Conservation (phyloP, 2,888 invertebrate species). For the Meganola albula region DNA sequence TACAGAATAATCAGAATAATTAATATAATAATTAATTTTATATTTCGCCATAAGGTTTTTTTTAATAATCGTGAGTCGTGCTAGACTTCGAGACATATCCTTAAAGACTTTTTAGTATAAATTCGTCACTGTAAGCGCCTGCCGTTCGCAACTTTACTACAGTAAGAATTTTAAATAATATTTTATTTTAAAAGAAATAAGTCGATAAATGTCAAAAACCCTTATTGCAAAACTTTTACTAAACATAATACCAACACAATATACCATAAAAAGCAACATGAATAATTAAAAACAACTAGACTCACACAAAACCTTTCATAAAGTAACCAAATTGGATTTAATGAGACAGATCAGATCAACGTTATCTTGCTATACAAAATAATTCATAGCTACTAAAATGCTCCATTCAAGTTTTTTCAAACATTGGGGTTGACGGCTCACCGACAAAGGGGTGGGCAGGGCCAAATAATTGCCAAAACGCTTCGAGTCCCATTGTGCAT, state of each 20-base stretch:
- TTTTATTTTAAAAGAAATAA: no score
- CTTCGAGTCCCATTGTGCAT: conserved; percentile 73
- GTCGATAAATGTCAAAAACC: no score
- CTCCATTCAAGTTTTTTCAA: conserved; percentile 61
- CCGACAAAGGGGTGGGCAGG: conserved; percentile 75
- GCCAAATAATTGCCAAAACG: conserved; percentile 77
- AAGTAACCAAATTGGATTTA: conserved; percentile 71
- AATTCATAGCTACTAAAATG: conserved; percentile 76
- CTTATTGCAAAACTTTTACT: no score
- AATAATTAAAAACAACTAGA: conserved; percentile 30
- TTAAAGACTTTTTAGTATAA: no score
- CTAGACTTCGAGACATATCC: no score
- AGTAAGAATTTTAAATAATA: no score
- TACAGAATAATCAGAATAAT: no score
- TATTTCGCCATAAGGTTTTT: no score
- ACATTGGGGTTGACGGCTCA: conserved; percentile 67
- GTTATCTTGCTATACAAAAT: conserved; percentile 71
- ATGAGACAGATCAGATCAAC: conserved; percentile 74
- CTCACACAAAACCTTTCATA: conserved; percentile 43
- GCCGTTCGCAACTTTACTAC: no score
- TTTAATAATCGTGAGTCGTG: no score
- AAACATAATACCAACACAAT: not conserved
- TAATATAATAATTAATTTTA: no score
- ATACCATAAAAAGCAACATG: conserved; percentile 7
- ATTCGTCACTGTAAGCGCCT: no score